A percentile compares a stretch with the other conserved stretches of the same genome.
These are phyloP conservation scores for Rhynchonycteris naso DNA, from an alignment of 2,797 vertebrate species.

Conservation along the genomic window DNA sequence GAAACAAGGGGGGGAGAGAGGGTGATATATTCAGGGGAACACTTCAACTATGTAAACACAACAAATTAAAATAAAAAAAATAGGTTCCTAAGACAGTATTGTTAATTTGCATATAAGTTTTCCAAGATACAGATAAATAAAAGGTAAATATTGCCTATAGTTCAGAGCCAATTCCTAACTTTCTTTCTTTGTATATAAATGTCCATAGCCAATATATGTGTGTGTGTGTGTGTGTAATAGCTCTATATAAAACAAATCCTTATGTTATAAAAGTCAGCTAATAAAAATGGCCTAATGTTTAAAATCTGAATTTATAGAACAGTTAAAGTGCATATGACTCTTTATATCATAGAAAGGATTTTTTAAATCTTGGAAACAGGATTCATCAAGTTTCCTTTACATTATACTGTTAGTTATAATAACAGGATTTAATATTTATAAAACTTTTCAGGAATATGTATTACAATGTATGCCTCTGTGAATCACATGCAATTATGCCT, in stretches of 20 bases:
- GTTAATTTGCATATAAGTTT: conserved; percentile 44
- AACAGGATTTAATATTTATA: background rate
- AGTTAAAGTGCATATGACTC: background rate
- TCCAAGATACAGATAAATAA: conserved; percentile 4
- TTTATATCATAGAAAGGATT: background rate
- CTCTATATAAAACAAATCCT: background rate
- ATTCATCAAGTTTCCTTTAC: conserved; percentile 5
- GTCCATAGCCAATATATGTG: background rate
- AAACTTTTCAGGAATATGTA: background rate
- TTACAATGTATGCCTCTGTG: background rate
- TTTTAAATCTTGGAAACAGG: background rate
- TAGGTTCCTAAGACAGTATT: background rate
- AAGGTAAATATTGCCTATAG: background rate
- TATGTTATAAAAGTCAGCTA: conserved; percentile 18
- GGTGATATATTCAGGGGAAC: no score
- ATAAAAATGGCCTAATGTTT: conserved; percentile 36
- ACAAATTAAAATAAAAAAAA: background rate
- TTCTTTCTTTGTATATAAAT: background rate
- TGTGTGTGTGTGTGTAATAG: background rate
- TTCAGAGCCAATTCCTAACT: background rate
- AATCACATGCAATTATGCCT: background rate
- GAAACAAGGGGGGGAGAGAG: no score
- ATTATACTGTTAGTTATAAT: background rate
- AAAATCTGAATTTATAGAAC: conserved; percentile 22
- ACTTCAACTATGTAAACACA: no score